Evolutionary conservation across 2,797 vertebrate species (phyloP), one percentile per base, ranked within the genome.

Genomic region (Pterois miles): DNA sequence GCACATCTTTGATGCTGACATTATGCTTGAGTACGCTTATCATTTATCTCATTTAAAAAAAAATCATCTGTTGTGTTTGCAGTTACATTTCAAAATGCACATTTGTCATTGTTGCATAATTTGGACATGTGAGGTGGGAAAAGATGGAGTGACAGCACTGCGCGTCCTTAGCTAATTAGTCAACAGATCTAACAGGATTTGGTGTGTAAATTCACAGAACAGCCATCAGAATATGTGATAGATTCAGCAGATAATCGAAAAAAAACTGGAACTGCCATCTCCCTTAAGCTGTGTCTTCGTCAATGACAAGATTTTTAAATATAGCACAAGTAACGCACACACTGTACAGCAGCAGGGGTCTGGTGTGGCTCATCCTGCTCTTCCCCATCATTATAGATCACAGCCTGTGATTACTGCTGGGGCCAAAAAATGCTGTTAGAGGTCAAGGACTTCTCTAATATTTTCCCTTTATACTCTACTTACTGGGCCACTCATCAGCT

Each of bases 401-500:
- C 78, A 86, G 53, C 71, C 76, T 73, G 74, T 88, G 83, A 87
- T 89, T 89, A 86, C 40, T 48, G 74, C 74, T 27, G 62, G 78
- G 53, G 48, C 40, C n/a, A n/a, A n/a, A n/a, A 58, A 22, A 33
- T 58, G 52, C 71, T 59, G 62, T 46, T 59, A 31, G 31, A 57
- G 16, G 56, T 46, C 53, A 63, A 48, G 14, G n/a, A 56, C 38
- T 9, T 59, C 48, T 76, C 73, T 69, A 53, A 78, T 78, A 63
- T 69, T 60, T 63, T 63, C 63, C 29, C 54, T 74, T 48, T 10
- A 33, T 11, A 34, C 6, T 8, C 16, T 23, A 25, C 53, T 62
- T 12, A 16, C 54, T 40, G 40, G 22, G 12, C 33, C 22, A 9
- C 58, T 76, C 60, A 65, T 40, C 34, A 58, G 33, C 27, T 46